Evolutionary conservation across 2,113 vertebrate species (phyloP).

Genomic region (Clupea harengus): DNA sequence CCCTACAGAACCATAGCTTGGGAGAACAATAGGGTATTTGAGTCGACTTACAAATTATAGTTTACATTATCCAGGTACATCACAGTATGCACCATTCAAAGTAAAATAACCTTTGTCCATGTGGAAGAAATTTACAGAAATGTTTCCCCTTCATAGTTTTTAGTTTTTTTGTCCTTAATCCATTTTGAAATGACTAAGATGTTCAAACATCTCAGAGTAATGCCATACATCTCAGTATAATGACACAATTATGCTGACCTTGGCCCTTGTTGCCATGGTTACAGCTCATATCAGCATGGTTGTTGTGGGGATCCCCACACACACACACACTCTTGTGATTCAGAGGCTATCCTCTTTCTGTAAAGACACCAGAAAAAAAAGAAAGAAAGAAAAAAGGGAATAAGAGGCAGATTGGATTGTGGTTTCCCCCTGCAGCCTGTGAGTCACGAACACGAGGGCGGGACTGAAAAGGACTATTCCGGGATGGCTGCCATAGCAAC

Average conservation of each 20-base stretch:
- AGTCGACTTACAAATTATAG: neutral
- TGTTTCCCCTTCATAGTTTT: neutral
- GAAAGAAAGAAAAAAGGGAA: constrained; percentile 60
- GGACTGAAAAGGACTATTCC: constrained; percentile 70
- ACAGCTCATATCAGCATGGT: constrained; percentile 56
- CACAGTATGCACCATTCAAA: neutral
- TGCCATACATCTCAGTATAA: neutral
- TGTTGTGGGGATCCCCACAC: constrained; percentile 65
- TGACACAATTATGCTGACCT: constrained; percentile 9
- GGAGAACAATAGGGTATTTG: neutral
- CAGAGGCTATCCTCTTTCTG: constrained; percentile 56
- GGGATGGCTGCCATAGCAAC: constrained; percentile 76
- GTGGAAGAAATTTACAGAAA: neutral
- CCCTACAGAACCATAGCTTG: neutral
- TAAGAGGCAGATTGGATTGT: constrained; percentile 71
- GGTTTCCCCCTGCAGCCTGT: constrained; percentile 75
- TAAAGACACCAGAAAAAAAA: constrained; percentile 51
- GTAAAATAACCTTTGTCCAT: neutral
- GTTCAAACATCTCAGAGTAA: constrained; percentile 4
- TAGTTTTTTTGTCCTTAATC: neutral
- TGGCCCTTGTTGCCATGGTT: constrained; percentile 60
- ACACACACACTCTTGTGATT: constrained; percentile 58
- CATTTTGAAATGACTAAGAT: neutral
- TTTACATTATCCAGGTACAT: neutral
- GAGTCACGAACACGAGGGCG: constrained; percentile 76